Evolutionary conservation across 92 coral and sea anemone genomes (phyloP).

Genomic region (Zoanthus solanderi): DNA sequence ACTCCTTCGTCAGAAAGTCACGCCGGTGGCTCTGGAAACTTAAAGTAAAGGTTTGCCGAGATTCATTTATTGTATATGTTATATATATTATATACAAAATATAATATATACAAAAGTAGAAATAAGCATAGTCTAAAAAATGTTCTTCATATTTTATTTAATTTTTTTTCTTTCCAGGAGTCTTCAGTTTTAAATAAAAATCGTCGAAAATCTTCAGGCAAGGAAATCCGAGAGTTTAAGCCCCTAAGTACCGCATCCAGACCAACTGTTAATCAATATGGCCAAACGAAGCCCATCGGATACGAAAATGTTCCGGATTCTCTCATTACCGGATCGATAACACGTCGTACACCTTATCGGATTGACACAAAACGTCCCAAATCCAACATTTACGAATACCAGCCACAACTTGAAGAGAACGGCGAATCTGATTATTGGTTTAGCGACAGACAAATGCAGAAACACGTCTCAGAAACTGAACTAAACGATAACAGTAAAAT

Average conservation of each 20-base stretch:
- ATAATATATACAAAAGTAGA: too few species aligned
- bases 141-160: neutral
- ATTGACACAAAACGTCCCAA: slow-evolving; percentile 58
- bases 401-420: slow-evolving; percentile 20
- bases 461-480: slow-evolving; percentile 14
- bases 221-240: slow-evolving; percentile 56
- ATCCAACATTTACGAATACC: slow-evolving; percentile 65
- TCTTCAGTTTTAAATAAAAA: slow-evolving; percentile 73
- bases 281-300: slow-evolving; percentile 39
- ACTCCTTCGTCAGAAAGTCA: too few species aligned
- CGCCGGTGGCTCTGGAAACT: too few species aligned
- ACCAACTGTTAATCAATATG: slow-evolving; percentile 39
- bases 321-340: slow-evolving; percentile 14
- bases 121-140: too few species aligned
- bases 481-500: neutral
- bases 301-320: slow-evolving; percentile 47
- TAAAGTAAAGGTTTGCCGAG: too few species aligned
- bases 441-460: slow-evolving; percentile 11
- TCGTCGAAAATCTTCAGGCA: slow-evolving; percentile 78
- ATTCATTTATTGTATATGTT: too few species aligned
- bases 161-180: slow-evolving; percentile 55
- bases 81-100: too few species aligned
- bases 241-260: slow-evolving; percentile 80
- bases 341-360: slow-evolving; percentile 44
- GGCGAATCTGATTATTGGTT: neutral